Conservation (phyloP, 2,888 invertebrate species). For the Abrostola triplasia region DNA sequence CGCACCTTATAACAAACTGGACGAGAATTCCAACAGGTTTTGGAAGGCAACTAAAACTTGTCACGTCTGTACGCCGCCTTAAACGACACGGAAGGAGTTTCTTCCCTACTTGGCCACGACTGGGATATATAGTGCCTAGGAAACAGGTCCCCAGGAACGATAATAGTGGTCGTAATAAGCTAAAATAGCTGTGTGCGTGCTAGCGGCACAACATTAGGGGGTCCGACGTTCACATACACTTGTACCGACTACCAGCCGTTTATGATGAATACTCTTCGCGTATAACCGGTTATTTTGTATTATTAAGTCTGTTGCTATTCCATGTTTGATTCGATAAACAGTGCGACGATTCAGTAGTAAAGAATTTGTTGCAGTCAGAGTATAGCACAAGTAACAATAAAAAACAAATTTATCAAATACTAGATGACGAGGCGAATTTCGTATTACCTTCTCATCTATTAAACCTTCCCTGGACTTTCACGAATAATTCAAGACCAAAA, state of each 20-base stretch:
- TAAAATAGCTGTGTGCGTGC: slow-evolving; percentile 52
- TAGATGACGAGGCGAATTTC: too few relatives aligned
- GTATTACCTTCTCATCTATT: too few relatives aligned
- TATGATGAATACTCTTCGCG: slow-evolving; percentile 13
- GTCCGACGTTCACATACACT: slow-evolving; percentile 30
- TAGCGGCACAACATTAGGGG: slow-evolving; percentile 44
- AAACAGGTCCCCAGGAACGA: slow-evolving; percentile 56
- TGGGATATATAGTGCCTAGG: slow-evolving; percentile 40
- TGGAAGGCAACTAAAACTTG: slow-evolving; percentile 35
- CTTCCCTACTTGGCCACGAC: slow-evolving; percentile 54
- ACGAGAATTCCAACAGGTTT: slow-evolving; percentile 23
- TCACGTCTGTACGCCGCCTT: slow-evolving; percentile 40
- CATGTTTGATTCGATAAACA: neutral
- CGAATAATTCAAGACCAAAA: too few relatives aligned
- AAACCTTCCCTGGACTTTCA: too few relatives aligned
- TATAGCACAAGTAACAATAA: too few relatives aligned
- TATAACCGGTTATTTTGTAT: slow-evolving; percentile 20
- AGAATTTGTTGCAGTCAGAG: too few relatives aligned
- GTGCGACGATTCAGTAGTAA: neutral
- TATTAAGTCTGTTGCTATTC: slow-evolving; percentile 7
- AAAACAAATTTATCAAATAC: too few relatives aligned
- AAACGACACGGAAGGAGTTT: slow-evolving; percentile 58
- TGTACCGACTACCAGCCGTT: slow-evolving; percentile 14
- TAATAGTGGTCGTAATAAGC: slow-evolving; percentile 58
- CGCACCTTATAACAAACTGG: slow-evolving; percentile 15